Conservation (phyloP, 2,113 vertebrate genomes). For the Riparia riparia region DNA sequence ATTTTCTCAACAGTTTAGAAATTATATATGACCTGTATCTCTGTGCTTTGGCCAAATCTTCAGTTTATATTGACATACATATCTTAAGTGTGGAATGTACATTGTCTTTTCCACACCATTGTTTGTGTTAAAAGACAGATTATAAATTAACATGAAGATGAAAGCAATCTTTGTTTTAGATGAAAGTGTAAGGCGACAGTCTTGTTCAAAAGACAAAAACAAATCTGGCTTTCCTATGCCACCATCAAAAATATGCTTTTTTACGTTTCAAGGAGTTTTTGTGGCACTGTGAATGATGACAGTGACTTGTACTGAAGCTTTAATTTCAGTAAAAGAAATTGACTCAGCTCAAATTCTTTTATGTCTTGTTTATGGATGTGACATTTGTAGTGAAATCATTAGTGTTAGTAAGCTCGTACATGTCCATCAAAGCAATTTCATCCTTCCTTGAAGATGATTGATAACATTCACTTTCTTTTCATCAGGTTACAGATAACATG, state of each 20-base stretch:
- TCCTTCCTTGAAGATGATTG: slow-evolving; percentile 44
- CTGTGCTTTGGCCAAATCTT: neutral
- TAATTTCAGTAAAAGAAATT: neutral
- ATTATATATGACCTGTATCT: neutral
- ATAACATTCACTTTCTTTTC: neutral
- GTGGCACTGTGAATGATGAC: neutral
- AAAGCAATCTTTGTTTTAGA: slow-evolving; percentile 27
- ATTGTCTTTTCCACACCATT: neutral
- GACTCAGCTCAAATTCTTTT: slow-evolving; percentile 16
- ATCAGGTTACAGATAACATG: neutral
- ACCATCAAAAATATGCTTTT: neutral
- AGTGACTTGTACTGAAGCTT: neutral
- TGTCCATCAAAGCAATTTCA: slow-evolving; percentile 7
- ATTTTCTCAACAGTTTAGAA: neutral
- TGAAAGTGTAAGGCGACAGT: neutral
- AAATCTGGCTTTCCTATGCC: neutral
- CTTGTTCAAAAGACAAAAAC: neutral
- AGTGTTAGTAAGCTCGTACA: neutral
- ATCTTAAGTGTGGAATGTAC: neutral
- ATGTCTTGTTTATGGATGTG: neutral
- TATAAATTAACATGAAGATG: neutral
- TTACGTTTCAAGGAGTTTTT: neutral
- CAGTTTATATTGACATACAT: neutral
- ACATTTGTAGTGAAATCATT: neutral
- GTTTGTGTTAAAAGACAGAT: neutral